Evolutionary conservation across 2,888 invertebrate genomes (phyloP), one percentile per base, ranked within the genome.

Genomic region (Himalopsyche kuldschensis): DNA sequence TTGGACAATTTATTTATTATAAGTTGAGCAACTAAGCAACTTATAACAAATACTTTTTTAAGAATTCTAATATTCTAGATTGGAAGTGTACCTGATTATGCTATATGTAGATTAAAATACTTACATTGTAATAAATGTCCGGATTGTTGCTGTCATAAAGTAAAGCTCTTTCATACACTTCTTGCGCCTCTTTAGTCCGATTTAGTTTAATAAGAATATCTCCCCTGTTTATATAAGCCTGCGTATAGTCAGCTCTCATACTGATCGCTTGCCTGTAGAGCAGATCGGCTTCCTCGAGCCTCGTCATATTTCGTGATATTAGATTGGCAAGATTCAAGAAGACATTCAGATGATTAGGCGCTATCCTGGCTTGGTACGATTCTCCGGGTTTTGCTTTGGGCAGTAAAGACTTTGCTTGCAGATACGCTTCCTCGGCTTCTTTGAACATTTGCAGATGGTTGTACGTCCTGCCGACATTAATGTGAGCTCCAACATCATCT

Each of bases 181-280:
- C 96, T 89, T 97, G 97, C 0, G 98, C 98, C 89, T 99, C 98
- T 88, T 96, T 95, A 0, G 97, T 97, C 87, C 98, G 95, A 91
- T 98, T 98, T 88, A 98, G 91, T 90, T 97, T 98, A 90, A 99
- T 97, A 87, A 98, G 93, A 88, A 99, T 97, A 91, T 99, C 98
- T 0, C 98, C 99, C 82, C 98, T 94, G 91, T 99, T 99, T 87
- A 99, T 99, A 89, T 99, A 99, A 10, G 98, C 99, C 90, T 98
- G 97, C 0, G 97, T 95, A 89, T 98, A 98, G 92, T 99, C 98
- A 0, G 98, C 95, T 87, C 99, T 93, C 99, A 99, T 99, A 89
- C 98, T 97, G 87, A 99, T 98, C 15, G 98, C 99, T 90, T 98
- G 98, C 84, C 97, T 93, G 88, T 98, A 98, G 78, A 98, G 90